Evolutionary conservation across 2,888 invertebrate species (phyloP), one percentile per base, ranked within the genome.

Genomic region (Ichneumon xanthorius): DNA sequence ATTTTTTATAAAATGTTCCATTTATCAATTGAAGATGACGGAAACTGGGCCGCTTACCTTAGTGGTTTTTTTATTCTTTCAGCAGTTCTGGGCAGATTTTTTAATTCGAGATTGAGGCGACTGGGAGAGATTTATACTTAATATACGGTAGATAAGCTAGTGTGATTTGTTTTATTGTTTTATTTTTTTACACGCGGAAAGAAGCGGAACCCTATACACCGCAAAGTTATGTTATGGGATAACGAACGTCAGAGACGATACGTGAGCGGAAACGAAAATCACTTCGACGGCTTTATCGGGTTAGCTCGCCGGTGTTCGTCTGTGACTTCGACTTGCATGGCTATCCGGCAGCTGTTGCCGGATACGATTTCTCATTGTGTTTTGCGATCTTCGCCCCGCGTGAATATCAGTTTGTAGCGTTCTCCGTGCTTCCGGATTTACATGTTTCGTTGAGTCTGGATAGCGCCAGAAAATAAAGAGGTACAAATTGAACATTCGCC

Each of bases 261-360:
- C 70, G 75, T 75, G 80, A 76, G 55, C 71, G 55, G 70, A 70
- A 84, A 58, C 33, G 26, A 80, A 19, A 71, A 80, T 84, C 58
- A 22, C 70, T 76, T 48, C n/a, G 75, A 19, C 53, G 53, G 30
- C 55, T 71, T 71, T 75, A 84, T 84, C 65, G 71, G 55, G 75
- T 65, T 70, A 37, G 53, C 45, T 7, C 55, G 48, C 40, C 19
- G 16, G 19, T 58, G n/a, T 50, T 9, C 0, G 50, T 58, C 53
- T 65, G 79, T 50, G 26, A 80, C 22, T 80, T 65, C 11, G 53
- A 37, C 63, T 40, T 22, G 48, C 37, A 45, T 55, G 65, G 30
- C 14, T 68, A 45, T 50, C 37, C 63, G 37, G 68, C 53, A 53
- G 37, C 16, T 75, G 68, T 48, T 45, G 14, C 11, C 26, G 30